Conservation (phyloP, 2,888 invertebrate species). For the Campaea margaritaria region DNA sequence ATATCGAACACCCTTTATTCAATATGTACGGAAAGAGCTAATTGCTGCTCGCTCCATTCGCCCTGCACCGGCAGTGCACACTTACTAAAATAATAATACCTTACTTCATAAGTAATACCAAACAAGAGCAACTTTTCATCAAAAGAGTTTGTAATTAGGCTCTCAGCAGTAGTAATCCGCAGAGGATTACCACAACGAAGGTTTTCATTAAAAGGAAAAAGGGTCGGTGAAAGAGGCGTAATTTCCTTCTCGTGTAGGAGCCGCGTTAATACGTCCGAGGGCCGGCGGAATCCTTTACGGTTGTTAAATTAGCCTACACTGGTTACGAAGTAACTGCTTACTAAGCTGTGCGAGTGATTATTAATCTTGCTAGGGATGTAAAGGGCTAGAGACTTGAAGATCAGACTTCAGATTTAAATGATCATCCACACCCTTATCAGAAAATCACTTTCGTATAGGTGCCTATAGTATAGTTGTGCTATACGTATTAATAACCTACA, state of each 20-base stretch:
- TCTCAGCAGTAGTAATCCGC: conserved; percentile 50
- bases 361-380: neutral
- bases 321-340: conserved; percentile 7
- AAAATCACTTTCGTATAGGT: too few species aligned
- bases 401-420: neutral
- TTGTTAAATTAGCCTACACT: conserved; percentile 60
- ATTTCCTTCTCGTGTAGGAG: conserved; percentile 66
- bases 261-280: conserved; percentile 66
- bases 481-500: neutral
- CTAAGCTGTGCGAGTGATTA: conserved; percentile 17
- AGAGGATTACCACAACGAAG: conserved; percentile 56
- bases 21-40: too few species aligned
- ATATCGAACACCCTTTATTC: too few species aligned
- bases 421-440: neutral
- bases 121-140: conserved; percentile 28
- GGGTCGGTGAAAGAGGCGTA: conserved; percentile 65
- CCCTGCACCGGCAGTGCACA: too few species aligned
- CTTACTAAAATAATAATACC: neutral
- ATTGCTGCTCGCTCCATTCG: too few species aligned
- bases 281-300: conserved; percentile 62
- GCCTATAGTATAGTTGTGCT: too few species aligned
- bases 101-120: conserved; percentile 1
- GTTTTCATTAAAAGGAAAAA: conserved; percentile 66
- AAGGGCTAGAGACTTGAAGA: neutral
- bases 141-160: conserved; percentile 49